These are phyloP conservation scores for Suillia variegata DNA, from an alignment of 2,888 invertebrate genomes.

Conservation along the genomic window DNA sequence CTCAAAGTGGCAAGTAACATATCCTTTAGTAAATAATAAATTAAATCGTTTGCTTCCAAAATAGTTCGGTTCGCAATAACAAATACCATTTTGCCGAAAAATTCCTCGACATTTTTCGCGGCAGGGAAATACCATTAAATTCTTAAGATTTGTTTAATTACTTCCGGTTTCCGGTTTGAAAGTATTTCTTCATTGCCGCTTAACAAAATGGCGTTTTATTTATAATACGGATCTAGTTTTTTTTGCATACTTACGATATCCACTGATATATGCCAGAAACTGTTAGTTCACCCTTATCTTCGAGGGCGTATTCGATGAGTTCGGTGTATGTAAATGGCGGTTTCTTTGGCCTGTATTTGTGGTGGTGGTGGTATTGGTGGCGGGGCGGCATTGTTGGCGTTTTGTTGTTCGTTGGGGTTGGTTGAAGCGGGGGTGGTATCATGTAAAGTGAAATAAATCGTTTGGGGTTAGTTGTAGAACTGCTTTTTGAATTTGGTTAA, in stretches of 20 bases:
- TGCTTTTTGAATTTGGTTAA: conserved; percentile 10
- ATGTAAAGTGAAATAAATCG: background rate
- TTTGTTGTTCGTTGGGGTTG: conserved; percentile 25
- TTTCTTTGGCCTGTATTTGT: conserved; percentile 68
- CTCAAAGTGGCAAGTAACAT: too few relatives aligned
- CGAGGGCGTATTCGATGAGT: conserved; percentile 83
- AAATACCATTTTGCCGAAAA: conserved; percentile 12
- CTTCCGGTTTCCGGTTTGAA: conserved; percentile 40
- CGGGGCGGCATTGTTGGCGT: conserved; percentile 34
- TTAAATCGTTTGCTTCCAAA: background rate
- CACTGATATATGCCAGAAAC: conserved; percentile 91
- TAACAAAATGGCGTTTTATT: conserved; percentile 45
- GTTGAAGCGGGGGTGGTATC: background rate
- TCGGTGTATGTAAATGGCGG: conserved; percentile 92
- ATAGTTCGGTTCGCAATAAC: background rate
- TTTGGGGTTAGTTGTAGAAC: conserved; percentile 14
- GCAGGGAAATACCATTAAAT: conserved; percentile 32
- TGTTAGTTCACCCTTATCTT: conserved; percentile 84
- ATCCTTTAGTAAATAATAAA: too few relatives aligned
- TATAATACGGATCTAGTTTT: background rate
- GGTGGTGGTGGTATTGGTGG: conserved; percentile 13
- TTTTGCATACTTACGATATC: conserved; percentile 81
- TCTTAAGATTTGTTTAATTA: conserved; percentile 48
- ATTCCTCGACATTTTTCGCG: conserved; percentile 20
- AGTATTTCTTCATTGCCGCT: background rate